Evolutionary conservation across 1,140 invertebrate genomes (phyloP).

Genomic region (Brachionus koreanus): DNA sequence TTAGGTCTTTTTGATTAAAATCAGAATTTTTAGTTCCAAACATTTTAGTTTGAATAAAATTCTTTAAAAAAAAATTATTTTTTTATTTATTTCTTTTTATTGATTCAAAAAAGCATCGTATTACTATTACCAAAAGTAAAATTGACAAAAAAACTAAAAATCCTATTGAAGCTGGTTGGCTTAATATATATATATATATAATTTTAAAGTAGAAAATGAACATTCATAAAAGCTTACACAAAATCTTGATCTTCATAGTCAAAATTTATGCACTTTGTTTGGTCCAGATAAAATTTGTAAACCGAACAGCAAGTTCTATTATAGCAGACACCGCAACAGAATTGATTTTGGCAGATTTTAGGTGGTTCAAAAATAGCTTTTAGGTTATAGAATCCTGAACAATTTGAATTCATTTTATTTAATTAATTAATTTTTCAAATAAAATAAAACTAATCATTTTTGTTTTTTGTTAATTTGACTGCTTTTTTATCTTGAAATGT

Average conservation of each 20-base stretch:
- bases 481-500: neutral
- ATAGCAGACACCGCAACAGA: neutral
- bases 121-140: neutral
- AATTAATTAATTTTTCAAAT: neutral
- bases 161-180: neutral
- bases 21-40: neutral
- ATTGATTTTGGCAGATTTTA: neutral
- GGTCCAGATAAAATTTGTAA: neutral
- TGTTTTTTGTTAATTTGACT: neutral
- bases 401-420: neutral
- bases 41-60: slow-evolving; percentile 12
- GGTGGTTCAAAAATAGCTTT: neutral
- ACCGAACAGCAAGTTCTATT: neutral
- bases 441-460: neutral
- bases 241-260: neutral
- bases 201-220: neutral
- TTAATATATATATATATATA: too few species aligned
- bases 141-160: neutral
- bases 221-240: neutral
- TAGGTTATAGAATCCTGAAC: neutral
- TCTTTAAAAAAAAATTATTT: neutral
- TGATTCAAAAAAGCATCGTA: neutral
- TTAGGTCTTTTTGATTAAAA: slow-evolving; percentile 1
- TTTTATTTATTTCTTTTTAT: neutral
- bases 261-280: neutral